Evolutionary conservation across 1,140 invertebrate species (phyloP).

Genomic region (Yoshiicerus persimilis): DNA sequence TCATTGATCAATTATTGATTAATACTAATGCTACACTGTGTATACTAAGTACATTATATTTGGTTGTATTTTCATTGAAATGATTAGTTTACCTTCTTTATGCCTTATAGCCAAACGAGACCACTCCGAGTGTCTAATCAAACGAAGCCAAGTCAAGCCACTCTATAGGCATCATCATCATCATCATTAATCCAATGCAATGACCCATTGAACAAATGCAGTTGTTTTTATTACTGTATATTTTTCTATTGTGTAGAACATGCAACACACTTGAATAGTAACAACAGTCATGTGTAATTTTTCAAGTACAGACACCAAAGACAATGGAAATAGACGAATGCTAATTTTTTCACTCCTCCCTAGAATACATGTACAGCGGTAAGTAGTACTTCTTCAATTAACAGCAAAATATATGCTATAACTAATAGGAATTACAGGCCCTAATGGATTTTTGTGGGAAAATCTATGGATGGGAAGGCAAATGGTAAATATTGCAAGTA

Average conservation of each 20-base stretch:
- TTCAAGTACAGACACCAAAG: not conserved
- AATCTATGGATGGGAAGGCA: not conserved
- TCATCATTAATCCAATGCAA: not conserved
- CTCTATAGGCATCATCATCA: not conserved
- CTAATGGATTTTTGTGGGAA: not conserved
- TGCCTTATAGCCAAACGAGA: too few relatives aligned
- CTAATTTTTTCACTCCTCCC: not conserved
- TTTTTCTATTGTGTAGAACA: too few relatives aligned
- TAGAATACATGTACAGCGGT: too few relatives aligned
- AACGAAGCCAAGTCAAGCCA: not conserved
- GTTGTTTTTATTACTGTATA: not conserved
- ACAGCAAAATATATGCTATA: not conserved
- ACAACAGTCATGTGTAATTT: not conserved
- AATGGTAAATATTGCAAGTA: too few relatives aligned
- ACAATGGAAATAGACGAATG: not conserved
- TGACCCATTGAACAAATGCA: not conserved
- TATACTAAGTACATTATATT: not conserved
- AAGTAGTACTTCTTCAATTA: not conserved
- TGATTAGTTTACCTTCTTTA: not conserved
- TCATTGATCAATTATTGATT: conserved; percentile 1
- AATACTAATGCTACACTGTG: not conserved
- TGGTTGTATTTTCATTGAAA: not conserved
- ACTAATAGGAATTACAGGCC: not conserved
- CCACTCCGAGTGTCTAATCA: not conserved
- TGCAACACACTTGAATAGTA: not conserved